These are phyloP conservation scores for Dendrocopos noguchii DNA, from an alignment of 2,113 vertebrate species.

Conservation along the genomic window DNA sequence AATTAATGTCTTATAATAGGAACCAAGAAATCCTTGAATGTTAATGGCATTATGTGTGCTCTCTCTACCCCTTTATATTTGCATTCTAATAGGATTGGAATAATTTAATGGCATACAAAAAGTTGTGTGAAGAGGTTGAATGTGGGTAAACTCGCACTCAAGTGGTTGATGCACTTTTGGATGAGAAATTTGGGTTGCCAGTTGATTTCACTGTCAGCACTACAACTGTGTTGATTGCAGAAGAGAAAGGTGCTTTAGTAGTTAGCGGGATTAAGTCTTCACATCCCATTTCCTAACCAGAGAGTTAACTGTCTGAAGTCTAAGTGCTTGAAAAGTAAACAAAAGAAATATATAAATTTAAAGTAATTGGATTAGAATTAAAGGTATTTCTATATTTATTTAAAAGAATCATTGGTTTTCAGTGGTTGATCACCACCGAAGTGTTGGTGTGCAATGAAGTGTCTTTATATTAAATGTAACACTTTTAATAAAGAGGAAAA, in stretches of 20 bases:
- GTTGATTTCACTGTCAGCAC: neutral
- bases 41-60: constrained; percentile 39
- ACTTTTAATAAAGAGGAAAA: neutral
- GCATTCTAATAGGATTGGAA: constrained; percentile 57
- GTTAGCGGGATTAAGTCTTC: neutral
- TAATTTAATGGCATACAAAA: constrained; percentile 30
- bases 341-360: neutral
- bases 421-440: neutral
- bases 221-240: neutral
- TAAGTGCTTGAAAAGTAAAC: constrained; percentile 14
- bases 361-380: constrained; percentile 26
- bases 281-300: neutral
- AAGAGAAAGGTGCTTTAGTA: neutral
- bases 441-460: constrained; percentile 37
- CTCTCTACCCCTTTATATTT: constrained; percentile 49
- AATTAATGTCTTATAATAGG: constrained; percentile 64
- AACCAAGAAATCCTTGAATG: constrained; percentile 50
- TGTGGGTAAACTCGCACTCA: neutral
- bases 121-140: neutral
- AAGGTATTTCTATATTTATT: neutral
- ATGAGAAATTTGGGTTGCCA: neutral
- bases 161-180: neutral
- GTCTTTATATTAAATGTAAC: constrained; percentile 41
- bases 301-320: neutral
- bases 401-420: constrained; percentile 29